Conservation (phyloP, 2,888 invertebrate species). For the Apotomis capreana region DNA sequence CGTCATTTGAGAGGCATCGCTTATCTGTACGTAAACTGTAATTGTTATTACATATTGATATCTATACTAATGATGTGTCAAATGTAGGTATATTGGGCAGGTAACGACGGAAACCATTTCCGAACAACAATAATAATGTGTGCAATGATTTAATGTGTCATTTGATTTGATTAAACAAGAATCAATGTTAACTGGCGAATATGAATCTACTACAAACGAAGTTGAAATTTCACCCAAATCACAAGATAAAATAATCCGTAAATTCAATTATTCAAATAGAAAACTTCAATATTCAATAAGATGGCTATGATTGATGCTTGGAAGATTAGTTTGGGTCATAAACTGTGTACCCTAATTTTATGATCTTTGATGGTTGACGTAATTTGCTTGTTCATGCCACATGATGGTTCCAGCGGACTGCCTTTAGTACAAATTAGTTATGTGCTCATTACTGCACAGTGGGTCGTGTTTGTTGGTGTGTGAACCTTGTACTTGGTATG, state of each 20-base stretch:
- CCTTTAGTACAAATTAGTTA: conserved; percentile 13
- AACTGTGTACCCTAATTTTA: conserved; percentile 26
- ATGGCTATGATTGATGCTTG: conserved; percentile 24
- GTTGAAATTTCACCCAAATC: conserved; percentile 14
- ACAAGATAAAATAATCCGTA: conserved; percentile 12
- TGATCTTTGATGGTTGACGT: conserved; percentile 12
- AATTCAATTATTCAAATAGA: conserved; percentile 24
- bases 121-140: too few species aligned
- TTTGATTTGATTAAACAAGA: neutral
- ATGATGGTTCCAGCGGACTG: conserved; percentile 17
- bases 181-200: conserved; percentile 14
- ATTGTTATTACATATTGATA: neutral
- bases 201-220: conserved; percentile 16
- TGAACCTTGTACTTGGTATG: conserved; percentile 2
- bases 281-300: conserved; percentile 18
- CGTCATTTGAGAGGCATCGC: neutral
- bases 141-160: too few species aligned
- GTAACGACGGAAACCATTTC: too few species aligned
- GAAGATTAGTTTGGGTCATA: conserved; percentile 1
- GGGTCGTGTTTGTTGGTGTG: conserved; percentile 1
- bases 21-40: neutral
- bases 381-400: conserved; percentile 16
- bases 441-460: conserved; percentile 12
- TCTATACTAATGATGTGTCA: neutral
- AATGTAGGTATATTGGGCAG: neutral